These are phyloP conservation scores for Karalla daura DNA, from an alignment of 2,797 vertebrate genomes.

Conservation along the genomic window DNA sequence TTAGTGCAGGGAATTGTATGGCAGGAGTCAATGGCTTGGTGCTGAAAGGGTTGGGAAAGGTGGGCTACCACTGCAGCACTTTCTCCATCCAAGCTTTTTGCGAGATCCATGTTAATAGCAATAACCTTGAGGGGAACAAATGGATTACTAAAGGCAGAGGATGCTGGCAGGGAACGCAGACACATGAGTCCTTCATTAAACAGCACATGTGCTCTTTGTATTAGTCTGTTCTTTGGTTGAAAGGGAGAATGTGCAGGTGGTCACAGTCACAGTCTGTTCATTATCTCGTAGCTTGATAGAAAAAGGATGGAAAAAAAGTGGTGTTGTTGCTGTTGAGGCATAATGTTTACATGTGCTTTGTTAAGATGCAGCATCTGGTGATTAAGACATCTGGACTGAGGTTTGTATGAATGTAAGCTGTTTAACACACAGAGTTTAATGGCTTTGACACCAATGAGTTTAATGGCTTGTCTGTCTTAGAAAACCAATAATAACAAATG, in stretches of 20 bases:
- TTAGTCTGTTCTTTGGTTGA: conserved; percentile 25
- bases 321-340: neutral
- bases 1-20: conserved; percentile 82
- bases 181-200: conserved; percentile 55
- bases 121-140: conserved; percentile 84
- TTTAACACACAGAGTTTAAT: conserved; percentile 14
- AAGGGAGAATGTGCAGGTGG: conserved; percentile 21
- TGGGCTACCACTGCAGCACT: conserved; percentile 78
- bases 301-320: neutral
- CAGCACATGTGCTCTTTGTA: conserved; percentile 22
- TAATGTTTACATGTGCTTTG: conserved; percentile 18
- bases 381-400: conserved; percentile 20
- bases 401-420: conserved; percentile 26
- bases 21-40: conserved; percentile 82
- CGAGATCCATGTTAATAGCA: conserved; percentile 77
- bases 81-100: conserved; percentile 74
- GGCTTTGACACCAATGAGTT: neutral
- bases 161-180: conserved; percentile 59
- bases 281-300: conserved; percentile 6
- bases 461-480: conserved; percentile 2
- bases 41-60: conserved; percentile 80
- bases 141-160: conserved; percentile 72
- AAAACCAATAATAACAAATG: neutral
- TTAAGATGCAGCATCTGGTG: conserved; percentile 32
- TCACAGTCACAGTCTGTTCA: conserved; percentile 15